Conservation (phyloP, 2,113 vertebrate genomes). For the Scomber japonicus region DNA sequence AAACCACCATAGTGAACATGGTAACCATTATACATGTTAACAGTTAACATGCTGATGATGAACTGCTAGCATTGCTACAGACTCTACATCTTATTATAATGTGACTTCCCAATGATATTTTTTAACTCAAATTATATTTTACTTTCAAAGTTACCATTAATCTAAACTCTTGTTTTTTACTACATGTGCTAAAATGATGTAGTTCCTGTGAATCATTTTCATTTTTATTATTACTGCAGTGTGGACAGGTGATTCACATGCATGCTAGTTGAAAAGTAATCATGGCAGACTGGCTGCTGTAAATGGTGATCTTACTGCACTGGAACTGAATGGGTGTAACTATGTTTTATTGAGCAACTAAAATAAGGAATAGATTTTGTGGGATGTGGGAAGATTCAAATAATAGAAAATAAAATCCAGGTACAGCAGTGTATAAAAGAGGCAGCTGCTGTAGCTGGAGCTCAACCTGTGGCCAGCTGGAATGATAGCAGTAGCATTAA, state of each 20-base stretch:
- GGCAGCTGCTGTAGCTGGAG: neutral
- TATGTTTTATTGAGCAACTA: neutral
- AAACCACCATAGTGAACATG: too few relatives aligned
- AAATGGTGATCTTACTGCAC: neutral
- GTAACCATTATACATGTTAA: too few relatives aligned
- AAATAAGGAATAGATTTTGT: neutral
- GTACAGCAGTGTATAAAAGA: neutral
- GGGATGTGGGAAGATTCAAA: neutral
- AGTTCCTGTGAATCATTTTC: neutral
- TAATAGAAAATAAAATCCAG: neutral
- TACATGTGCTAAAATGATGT: neutral
- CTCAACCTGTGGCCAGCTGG: conserved; percentile 3
- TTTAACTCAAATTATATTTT: neutral
- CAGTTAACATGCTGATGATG: too few relatives aligned
- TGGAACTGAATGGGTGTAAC: neutral
- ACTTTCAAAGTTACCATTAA: neutral
- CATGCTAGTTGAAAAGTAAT: neutral
- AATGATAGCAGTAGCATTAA: neutral
- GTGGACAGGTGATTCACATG: neutral
- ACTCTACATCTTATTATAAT: too few relatives aligned
- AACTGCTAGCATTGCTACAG: too few relatives aligned
- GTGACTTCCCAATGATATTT: neutral
- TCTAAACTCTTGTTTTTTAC: neutral
- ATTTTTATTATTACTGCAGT: neutral
- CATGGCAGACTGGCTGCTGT: neutral